Evolutionary conservation across 2,113 vertebrate genomes (phyloP).

Genomic region (Melanocharis versteri): DNA sequence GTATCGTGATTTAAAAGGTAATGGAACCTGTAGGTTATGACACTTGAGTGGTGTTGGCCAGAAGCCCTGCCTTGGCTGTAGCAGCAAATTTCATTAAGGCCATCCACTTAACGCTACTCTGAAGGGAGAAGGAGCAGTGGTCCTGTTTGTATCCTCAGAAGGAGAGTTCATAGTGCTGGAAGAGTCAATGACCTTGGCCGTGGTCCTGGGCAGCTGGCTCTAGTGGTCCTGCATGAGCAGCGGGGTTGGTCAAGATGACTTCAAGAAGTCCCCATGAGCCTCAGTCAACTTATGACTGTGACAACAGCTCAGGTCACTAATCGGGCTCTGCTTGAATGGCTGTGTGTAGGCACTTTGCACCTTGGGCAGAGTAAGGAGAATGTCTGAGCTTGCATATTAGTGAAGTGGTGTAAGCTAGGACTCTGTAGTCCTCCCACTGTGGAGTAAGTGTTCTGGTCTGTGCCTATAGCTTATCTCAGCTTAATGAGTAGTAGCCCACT

Average conservation of each 20-base stretch:
- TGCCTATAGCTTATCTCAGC: neutral
- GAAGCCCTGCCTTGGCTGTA: neutral
- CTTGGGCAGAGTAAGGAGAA: neutral
- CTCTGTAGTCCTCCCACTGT: neutral
- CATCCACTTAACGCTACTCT: neutral
- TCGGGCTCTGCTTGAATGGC: neutral
- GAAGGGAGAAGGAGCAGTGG: neutral
- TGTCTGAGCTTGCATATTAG: neutral
- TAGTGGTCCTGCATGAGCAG: neutral
- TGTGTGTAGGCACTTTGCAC: neutral
- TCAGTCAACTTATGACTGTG: neutral
- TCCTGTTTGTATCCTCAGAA: neutral
- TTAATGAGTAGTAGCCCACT: neutral
- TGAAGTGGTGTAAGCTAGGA: neutral
- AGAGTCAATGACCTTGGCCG: neutral
- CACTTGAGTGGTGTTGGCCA: neutral
- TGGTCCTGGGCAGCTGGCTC: neutral
- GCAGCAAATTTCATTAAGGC: neutral
- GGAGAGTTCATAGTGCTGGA: neutral
- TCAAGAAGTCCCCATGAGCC: neutral
- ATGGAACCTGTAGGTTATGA: neutral
- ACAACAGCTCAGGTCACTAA: neutral
- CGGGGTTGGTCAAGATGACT: neutral
- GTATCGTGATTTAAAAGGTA: neutral
- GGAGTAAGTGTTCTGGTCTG: neutral